Percentiles rank a stretch among this genome's conserved stretches.
Evolutionary conservation across 1,140 invertebrate genomes (phyloP).

Genomic region (Bombus sylvicola): DNA sequence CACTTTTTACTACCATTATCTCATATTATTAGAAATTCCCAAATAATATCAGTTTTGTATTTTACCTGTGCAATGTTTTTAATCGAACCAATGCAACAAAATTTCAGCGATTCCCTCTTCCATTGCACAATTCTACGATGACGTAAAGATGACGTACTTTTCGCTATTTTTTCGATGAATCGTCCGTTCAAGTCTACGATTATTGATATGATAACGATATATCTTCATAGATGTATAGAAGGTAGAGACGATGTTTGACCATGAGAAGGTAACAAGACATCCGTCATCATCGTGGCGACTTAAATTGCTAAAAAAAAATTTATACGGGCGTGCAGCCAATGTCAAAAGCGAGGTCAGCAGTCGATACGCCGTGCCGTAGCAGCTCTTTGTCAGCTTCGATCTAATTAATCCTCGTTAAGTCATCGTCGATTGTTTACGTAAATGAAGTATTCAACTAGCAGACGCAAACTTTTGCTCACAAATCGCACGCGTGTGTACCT

Average conservation of each 20-base stretch:
- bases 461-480: constrained; percentile 10
- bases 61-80: background rate
- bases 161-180: too few relatives aligned
- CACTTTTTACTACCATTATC: background rate
- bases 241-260: background rate
- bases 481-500: background rate
- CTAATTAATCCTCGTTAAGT: constrained; percentile 53
- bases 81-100: background rate
- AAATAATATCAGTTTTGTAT: background rate
- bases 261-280: background rate
- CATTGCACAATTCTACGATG: too few relatives aligned
- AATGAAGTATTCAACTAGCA: background rate
- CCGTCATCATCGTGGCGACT: background rate
- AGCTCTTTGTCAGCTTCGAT: constrained; percentile 27
- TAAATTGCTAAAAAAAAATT: background rate
- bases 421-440: constrained; percentile 41
- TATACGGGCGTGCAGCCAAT: background rate
- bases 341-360: constrained; percentile 1
- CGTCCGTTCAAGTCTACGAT: background rate
- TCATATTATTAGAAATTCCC: background rate
- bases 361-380: background rate
- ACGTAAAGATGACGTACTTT: too few relatives aligned
- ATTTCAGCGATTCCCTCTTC: too few relatives aligned
- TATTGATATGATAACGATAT: background rate
- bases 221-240: background rate